Base-by-base conservation (phyloP, 2,888 invertebrate genomes). In the Ethmia dodecea region DNA sequence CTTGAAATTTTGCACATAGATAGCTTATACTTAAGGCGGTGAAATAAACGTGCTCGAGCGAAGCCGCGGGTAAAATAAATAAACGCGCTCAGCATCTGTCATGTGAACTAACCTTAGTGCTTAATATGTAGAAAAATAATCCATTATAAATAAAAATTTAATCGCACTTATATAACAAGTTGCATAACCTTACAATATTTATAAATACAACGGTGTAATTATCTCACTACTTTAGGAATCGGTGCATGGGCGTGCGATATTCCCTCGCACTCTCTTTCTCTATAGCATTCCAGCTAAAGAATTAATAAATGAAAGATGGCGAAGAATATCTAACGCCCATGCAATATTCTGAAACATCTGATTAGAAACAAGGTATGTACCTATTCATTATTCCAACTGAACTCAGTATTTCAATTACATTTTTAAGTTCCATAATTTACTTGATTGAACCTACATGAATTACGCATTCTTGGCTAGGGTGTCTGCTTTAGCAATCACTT, bases 401-500 rank as follows among this genome's bases (percentile, higher is more conserved):
- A n/a, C n/a, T n/a, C 22, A 13, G 11, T 26, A 26, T 12, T 6
- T 26, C 8, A n/a, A n/a, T n/a, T n/a, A n/a, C n/a, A n/a, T n/a
- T n/a, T n/a, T n/a, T n/a, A n/a, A n/a, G 5, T 18, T 18, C 18
- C 18, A 18, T 18, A 18, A 18, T 18, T 4, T 24, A 24, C 5
- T 24, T 24, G 5, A n/a, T 3, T n/a, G n/a, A n/a, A n/a, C n/a
- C n/a, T n/a, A n/a, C n/a, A n/a, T n/a, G n/a, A 39, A 50, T 69
- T 73, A 41, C 45, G 52, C 24, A 51, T 40, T 71, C 62, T 90
- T 88, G 39, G 91, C 91, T 52, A 95, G 79, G 46, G 91, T 90
- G 61, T 95, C 94, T 38, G 96, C 95, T 81, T 96, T 96, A 43
- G 90, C 89, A 31, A 91, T 88, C 25, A 95, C 96, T 79, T 96